Percentiles rank a stretch among this genome's conserved stretches.
Conservation (phyloP, 2,113 vertebrate species). For the Campylorhamphus procurvoides region DNA sequence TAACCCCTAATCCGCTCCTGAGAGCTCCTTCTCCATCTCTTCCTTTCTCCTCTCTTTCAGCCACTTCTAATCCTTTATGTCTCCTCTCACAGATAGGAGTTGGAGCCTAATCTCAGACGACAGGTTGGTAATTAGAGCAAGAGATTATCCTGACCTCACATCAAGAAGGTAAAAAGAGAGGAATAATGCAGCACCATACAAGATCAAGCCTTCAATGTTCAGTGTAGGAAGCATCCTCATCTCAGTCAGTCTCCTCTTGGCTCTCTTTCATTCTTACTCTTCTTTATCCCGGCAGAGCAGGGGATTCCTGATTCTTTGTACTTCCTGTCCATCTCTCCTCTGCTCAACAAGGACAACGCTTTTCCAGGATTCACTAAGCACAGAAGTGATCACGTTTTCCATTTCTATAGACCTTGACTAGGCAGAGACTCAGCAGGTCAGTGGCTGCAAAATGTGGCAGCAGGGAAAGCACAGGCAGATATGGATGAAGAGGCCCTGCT, state of each 20-base stretch:
- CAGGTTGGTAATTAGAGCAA: slow-evolving; percentile 63
- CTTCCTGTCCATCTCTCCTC: not conserved
- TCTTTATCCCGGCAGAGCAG: not conserved
- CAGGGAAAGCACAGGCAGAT: not conserved
- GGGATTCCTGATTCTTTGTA: not conserved
- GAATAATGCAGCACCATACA: not conserved
- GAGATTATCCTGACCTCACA: slow-evolving; percentile 55
- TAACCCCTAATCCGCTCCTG: slow-evolving; percentile 48
- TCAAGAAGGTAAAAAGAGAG: slow-evolving; percentile 35
- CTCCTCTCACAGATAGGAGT: slow-evolving; percentile 40
- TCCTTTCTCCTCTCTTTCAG: slow-evolving; percentile 51
- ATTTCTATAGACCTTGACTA: not conserved
- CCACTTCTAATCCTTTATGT: slow-evolving; percentile 55
- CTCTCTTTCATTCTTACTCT: not conserved
- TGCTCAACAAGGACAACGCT: not conserved
- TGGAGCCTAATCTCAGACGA: slow-evolving; percentile 38
- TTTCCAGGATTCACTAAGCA: not conserved
- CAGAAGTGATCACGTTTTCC: not conserved
- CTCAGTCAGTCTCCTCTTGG: not conserved
- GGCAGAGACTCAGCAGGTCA: not conserved
- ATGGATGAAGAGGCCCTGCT: not conserved
- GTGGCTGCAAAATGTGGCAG: not conserved
- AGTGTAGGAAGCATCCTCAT: not conserved
- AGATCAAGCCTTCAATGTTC: not conserved
- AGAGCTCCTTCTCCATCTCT: slow-evolving; percentile 15